A percentile compares a stretch with the other conserved stretches of the same genome.
These are phyloP conservation scores for Montipora capricornis DNA, from an alignment of 64 coral and sea anemone species.

Conservation along the genomic window DNA sequence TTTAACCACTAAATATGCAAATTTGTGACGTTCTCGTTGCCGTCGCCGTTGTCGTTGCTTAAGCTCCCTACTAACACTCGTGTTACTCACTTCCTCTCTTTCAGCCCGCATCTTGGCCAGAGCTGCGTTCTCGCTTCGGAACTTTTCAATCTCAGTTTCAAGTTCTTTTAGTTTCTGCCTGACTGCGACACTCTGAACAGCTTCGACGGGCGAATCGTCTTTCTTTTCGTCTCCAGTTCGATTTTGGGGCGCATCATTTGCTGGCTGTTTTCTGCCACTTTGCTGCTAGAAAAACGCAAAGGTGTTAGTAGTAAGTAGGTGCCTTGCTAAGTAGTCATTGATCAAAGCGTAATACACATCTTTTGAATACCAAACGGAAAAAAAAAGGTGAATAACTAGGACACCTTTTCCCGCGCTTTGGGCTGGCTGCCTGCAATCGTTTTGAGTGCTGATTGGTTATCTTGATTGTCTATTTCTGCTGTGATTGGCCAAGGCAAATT, in stretches of 20 bases:
- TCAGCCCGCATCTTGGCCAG: conserved; percentile 77
- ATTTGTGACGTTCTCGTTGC: too few relatives aligned
- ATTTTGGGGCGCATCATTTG: neutral
- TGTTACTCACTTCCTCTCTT: conserved; percentile 81
- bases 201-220: neutral
- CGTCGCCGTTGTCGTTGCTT: too few relatives aligned
- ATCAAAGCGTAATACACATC: too few relatives aligned
- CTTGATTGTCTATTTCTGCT: neutral
- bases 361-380: too few relatives aligned
- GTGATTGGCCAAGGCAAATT: neutral
- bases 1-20: too few relatives aligned
- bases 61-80: neutral
- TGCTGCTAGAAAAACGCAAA: neutral
- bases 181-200: conserved; percentile 70
- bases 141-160: conserved; percentile 94
- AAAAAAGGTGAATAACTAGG: neutral
- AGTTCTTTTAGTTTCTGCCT: conserved; percentile 95
- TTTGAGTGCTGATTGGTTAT: neutral
- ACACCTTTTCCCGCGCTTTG: neutral
- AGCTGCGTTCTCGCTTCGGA: conserved; percentile 86
- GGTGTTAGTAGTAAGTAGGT: neutral
- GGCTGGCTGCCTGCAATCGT: neutral
- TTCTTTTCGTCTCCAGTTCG: neutral
- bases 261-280: neutral
- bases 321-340: too few relatives aligned